phyloP scores from a whole-genome alignment of 2,797 vertebrate genomes.

The Helicolenus hilgendorfi region DNA sequence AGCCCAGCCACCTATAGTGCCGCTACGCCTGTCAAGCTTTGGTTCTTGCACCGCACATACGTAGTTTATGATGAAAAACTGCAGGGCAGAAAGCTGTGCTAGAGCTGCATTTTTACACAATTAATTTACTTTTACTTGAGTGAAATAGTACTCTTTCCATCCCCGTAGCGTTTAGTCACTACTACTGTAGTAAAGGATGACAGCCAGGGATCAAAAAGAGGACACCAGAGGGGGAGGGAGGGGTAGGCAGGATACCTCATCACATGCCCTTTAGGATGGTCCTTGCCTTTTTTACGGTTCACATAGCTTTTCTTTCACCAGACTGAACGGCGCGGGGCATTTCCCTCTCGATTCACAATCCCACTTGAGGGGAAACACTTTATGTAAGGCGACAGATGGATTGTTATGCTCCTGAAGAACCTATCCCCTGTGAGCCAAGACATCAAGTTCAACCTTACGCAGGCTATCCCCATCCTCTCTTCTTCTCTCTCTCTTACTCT shows the following conservation, averaged over 20 bases:
- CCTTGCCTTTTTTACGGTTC: conserved; percentile 69
- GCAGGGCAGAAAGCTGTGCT: too few relatives aligned
- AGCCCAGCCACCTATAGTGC: background rate
- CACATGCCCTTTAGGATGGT: conserved; percentile 49
- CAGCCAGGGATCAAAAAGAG: background rate
- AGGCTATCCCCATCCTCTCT: conserved; percentile 1
- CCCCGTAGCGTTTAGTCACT: background rate
- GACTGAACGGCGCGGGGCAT: conserved; percentile 58
- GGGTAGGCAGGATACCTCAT: background rate
- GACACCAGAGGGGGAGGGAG: background rate
- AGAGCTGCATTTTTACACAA: too few relatives aligned
- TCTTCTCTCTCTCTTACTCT: background rate
- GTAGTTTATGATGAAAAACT: too few relatives aligned
- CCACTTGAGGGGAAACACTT: conserved; percentile 78
- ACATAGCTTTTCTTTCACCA: conserved; percentile 68
- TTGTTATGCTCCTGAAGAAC: conserved; percentile 63
- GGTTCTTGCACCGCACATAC: background rate
- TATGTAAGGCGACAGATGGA: conserved; percentile 83
- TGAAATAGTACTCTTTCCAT: background rate
- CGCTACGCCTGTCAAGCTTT: background rate
- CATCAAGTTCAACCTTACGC: conserved; percentile 38
- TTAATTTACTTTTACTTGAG: background rate
- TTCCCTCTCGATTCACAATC: conserved; percentile 71
- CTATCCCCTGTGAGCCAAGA: conserved; percentile 57
- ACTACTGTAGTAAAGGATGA: background rate